phyloP scores from a whole-genome alignment of 2,888 invertebrate genomes.

The Stenolophus ochropezus region DNA sequence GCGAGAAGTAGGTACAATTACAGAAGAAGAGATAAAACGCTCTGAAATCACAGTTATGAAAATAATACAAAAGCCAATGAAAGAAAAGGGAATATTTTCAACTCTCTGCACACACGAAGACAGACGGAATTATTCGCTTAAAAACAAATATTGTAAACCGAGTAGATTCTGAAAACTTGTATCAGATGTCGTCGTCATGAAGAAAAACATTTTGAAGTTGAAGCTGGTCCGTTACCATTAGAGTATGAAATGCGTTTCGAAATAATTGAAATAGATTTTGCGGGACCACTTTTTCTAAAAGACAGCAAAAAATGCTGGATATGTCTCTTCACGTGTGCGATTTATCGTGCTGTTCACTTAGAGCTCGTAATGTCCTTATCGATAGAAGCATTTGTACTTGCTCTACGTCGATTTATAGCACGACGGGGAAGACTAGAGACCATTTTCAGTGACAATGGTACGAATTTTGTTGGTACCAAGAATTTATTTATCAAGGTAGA shows the following conservation, averaged over 20 bases:
- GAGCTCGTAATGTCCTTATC: constrained; percentile 66
- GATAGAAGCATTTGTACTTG: constrained; percentile 65
- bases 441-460: constrained; percentile 31
- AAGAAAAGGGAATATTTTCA: constrained; percentile 53
- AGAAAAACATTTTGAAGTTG: constrained; percentile 41
- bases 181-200: too few relatives aligned
- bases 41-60: not conserved
- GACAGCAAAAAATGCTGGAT: constrained; percentile 65
- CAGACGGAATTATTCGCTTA: not conserved
- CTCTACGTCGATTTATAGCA: constrained; percentile 61
- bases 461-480: not conserved
- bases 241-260: constrained; percentile 64
- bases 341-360: constrained; percentile 68
- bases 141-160: not conserved
- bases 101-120: constrained; percentile 58
- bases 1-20: not conserved
- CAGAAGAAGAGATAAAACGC: not conserved
- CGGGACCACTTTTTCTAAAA: constrained; percentile 67
- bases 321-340: constrained; percentile 68
- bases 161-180: not conserved
- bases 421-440: constrained; percentile 65
- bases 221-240: constrained; percentile 11
- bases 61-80: not conserved
- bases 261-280: constrained; percentile 67
- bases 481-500: not conserved